Evolutionary conservation across 92 coral and sea anemone genomes (phyloP).

Genomic region (Zoanthus sociatus): DNA sequence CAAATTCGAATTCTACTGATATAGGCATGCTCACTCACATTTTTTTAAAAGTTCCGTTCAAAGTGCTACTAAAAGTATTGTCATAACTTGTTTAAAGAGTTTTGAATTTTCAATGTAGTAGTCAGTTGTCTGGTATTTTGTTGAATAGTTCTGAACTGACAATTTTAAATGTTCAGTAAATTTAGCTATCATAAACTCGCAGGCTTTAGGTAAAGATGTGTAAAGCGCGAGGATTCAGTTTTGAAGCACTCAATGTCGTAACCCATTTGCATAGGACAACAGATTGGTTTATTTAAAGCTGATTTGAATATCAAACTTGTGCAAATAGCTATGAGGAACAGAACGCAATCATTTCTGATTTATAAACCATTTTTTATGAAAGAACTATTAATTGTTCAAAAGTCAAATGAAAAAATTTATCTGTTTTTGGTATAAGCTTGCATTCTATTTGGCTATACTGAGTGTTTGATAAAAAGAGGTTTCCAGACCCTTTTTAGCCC

Average conservation of each 20-base stretch:
- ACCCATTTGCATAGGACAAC: slow-evolving; percentile 1
- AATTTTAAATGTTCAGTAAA: neutral
- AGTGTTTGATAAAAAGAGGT: neutral
- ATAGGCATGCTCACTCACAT: neutral
- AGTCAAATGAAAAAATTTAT: neutral
- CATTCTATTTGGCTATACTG: neutral
- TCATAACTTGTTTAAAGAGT: neutral
- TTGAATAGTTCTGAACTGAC: neutral
- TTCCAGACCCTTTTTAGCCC: neutral
- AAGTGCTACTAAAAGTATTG: neutral
- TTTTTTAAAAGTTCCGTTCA: neutral
- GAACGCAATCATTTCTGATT: no score
- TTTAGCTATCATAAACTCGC: neutral
- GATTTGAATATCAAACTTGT: neutral
- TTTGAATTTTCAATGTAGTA: neutral
- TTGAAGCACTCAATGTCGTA: no score
- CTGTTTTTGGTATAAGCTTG: neutral
- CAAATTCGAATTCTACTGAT: no score
- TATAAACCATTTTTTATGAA: neutral
- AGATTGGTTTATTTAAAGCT: neutral
- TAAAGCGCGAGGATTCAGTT: neutral
- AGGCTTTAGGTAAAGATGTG: no score
- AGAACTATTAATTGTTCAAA: neutral
- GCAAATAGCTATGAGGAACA: no score
- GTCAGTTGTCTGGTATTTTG: neutral